Base-by-base conservation (phyloP, 2,113 vertebrate species). In the Pteropus alecto region DNA sequence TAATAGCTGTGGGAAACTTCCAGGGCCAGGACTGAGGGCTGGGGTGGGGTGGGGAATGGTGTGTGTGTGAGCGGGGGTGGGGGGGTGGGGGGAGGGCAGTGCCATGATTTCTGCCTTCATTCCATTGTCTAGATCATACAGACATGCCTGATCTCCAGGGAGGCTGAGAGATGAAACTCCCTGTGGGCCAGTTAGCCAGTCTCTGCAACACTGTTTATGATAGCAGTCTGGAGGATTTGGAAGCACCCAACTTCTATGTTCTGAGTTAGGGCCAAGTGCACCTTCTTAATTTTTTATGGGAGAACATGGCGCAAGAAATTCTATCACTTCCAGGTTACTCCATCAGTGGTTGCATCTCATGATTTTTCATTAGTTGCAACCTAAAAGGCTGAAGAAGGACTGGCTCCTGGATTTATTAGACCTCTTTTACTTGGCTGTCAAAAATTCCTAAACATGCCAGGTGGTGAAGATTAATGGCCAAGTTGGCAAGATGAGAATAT, bases 401-500 rank as follows among this genome's bases (percentile, higher is more conserved):
- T 28, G 41, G 30, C 67, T 87, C 73, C 48, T 97, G 84, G 35
- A 77, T 93, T 96, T 87, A 41, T 93, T 61, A 9, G 0, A 1
- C 16, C 35, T 84, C 87, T 30, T 58, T 38, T 96, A 85, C 56
- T 74, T 48, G 35, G 91, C 97, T 95, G 91, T 67, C 95, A 68
- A 85, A 96, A 97, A 92, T 84, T 97, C 87, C 86, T 87, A 84
- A 77, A 96, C 70, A 90, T 95, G 51, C 89, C 0, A 43, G 74
- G 95, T 85, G 84, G 84, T 91, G 95, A 15, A 85, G 97, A 98
- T 38, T 51, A 88, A 95, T 81, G 85, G 95, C 93, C 94, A 95
- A 85, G 94, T 96, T 93, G 94, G 92, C 96, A 90, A 70, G 82
- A 89, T 87, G 95, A 87, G 41, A 96, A 65, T 63, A 98, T 94